Evolutionary conservation across 2,888 invertebrate genomes (phyloP), one percentile per base, ranked within the genome.

Genomic region (Halictus ligatus): DNA sequence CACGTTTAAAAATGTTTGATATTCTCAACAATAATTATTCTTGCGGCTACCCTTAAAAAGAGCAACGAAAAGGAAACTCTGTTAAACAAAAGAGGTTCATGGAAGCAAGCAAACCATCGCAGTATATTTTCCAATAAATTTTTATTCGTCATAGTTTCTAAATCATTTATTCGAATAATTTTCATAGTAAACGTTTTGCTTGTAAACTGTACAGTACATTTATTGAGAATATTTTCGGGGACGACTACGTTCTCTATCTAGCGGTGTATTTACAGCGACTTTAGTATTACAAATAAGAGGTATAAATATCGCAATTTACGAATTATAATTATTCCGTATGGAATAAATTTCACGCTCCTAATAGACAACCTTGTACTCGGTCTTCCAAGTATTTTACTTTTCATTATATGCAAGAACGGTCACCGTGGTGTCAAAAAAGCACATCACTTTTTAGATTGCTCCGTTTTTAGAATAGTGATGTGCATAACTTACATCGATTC

Each of bases 171-270:
- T 46, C 8, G 15, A 75, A 80, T 71, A 58, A 29, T 50, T 25
- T 40, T 74, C 60, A 75, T 69, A 82, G 89, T 83, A 78, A 83
- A 89, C 79, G 67, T 58, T 48, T 21, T 64, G 78, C 40, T 86
- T 89, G 83, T 64, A 82, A 86, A 86, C 89, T 89, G 81, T 89
- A 89, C 88, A 89, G 21, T 80, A 80, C 48, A 73, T 67, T 15
- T 18, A 78, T 73, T 21, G 10, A 69, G 43, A 80, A 67, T 64
- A 46, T 46, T 25, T 46, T 15, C 40, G 43, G n/a, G 75, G 50
- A 50, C 12, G 60, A 64, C 21, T 35, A 77, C 3, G 54, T 54
- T 13, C 21, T 25, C 13, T 54, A 25, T 18, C 29, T 64, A 71
- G 13, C 73, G 54, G 18, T 78, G 21, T 64, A 81, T 67, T 82